Evolutionary conservation across 2,888 invertebrate genomes (phyloP), one percentile per base, ranked within the genome.

Genomic region (Parascotia fuliginaria): DNA sequence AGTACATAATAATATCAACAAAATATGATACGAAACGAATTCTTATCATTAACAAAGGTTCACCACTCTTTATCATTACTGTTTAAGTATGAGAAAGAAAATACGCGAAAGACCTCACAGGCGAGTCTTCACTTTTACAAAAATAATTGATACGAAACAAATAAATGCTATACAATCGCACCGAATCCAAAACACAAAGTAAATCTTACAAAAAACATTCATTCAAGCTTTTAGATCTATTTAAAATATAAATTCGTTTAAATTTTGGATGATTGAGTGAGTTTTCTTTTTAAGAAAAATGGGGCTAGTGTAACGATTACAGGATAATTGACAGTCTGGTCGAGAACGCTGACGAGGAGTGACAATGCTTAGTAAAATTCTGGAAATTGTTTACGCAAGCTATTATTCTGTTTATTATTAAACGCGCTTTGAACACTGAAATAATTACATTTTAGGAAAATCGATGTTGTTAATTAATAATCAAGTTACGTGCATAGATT

Each of bases 311-410:
- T 37, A 36, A 33, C 9, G 24, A 37, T 53, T 51, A 53, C 9
- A 11, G 4, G 9, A 36, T 48, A 52, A 48, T 52, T 62, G 49
- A 47, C 53, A 59, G 46, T 16, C 13, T 16, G 16, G 39, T 43
- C 12, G 12, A 12, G 29, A 28, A 39, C 28, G 11, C 29, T 29
- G 31, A 28, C 44, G 37, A 28, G 11, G 34, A 50, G 13, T 42
- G 42, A 54, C 37, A 54, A 52, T 49, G 28, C 28, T 41, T 14
- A 33, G 24, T 15, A 42, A 59, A 42, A 33, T 52, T 42, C 9
- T 32, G 19, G 3, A 42, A 39, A 46, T 29, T 42, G 32, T 52
- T 33, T 27, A 33, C 22, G 12, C 53, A 60, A 51, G 7, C 38
- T 42, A 49, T 46, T 41, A 55, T 11, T 22, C 4, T 33, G 11